Base-by-base conservation (phyloP, 2,797 vertebrate genomes). In the Melopsittacus undulatus region DNA sequence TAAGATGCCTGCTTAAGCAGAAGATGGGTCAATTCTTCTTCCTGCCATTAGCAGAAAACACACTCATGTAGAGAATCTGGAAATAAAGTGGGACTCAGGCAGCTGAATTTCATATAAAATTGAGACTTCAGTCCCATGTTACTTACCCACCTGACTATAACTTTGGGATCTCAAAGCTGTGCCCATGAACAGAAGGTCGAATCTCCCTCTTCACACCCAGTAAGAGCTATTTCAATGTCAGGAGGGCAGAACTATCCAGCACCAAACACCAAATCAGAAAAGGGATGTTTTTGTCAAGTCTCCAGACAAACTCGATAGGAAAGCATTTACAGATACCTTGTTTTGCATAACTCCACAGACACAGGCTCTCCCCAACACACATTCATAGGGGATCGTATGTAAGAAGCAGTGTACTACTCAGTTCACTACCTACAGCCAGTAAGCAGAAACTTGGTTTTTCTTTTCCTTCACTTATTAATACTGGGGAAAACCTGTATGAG, bases 181-280 rank as follows among this genome's bases (percentile, higher is more conserved):
- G 6, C 11, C 57, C 29, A 29, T 13, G 3, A 72, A 5, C 14
- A 24, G 43, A 4, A 61, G 64, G 20, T 0, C 67, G 13, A 66
- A 52, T 30, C 61, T 13, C 9, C 8, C 30, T 64, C 27, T 34
- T 10, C 32, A 32, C 6, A 62, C 8, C 7, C 0, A 0, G 12
- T 40, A 45, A n/a, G n/a, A 74, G 11, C 5, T 57, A 23, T 42
- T 78, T 52, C 42, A 45, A 0, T 21, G 5, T 51, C 26, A 51
- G 26, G 8, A 43, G 26, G 10, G 23, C n/a, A 54, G 51, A 87
- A 36, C 21, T 23, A 20, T 6, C 8, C 23, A 43, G 10, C 24
- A 48, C 7, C 34, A 64, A 81, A 29, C 15, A 72, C 14, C 29
- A 46, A 59, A 74, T 13, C 11, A 48, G 5, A 2, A 54, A 45